Base-by-base conservation (phyloP, 2,113 vertebrate species). In the Ophiodon elongatus region DNA sequence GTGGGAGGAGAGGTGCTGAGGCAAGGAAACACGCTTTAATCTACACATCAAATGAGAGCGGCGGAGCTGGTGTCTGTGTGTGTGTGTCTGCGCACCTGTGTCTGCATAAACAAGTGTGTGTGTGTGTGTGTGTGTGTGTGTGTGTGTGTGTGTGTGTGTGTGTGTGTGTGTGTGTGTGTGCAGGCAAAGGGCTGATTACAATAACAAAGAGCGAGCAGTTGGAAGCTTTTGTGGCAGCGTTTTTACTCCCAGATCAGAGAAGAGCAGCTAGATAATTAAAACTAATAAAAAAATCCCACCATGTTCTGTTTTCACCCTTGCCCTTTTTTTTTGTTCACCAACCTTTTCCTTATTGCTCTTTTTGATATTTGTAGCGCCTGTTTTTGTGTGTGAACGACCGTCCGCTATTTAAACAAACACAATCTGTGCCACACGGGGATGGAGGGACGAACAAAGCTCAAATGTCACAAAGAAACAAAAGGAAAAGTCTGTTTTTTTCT, bases 21-120 rank as follows among this genome's bases (percentile, higher is more conserved):
- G 64, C 83, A 87, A 69, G 63, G 72, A 83, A 66, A 87, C 54
- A 33, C 54, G 77, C 89, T 93, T 89, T 93, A 94, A 94, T 94
- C 92, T 93, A 81, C 75, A 89, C 89, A 91, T 94, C 93, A 94
- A 92, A 93, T 89, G 85, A 91, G 89, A 84, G 77, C 31, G 35
- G 84, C 85, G 83, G 73, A 82, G 82, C 88, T 83, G 83, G 52
- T 84, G 71, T 82, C 64, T 79, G 62, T 43, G 63, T 2, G 11
- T 15, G 10, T 43, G 31, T 62, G 25, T 57, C 31, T 81, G 64
- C 23, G 52, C 52, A 45, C 43, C 54, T 60, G 83, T 74, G 27
- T 64, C 29, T 25, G 45, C n/a, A n/a, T n/a, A n/a, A 59, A 29
- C 25, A 59, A 27, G 27, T 80, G 76, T 50, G 66, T 56, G 65